Base-by-base conservation (phyloP, 2,797 vertebrate species). In the Myotis planiceps region DNA sequence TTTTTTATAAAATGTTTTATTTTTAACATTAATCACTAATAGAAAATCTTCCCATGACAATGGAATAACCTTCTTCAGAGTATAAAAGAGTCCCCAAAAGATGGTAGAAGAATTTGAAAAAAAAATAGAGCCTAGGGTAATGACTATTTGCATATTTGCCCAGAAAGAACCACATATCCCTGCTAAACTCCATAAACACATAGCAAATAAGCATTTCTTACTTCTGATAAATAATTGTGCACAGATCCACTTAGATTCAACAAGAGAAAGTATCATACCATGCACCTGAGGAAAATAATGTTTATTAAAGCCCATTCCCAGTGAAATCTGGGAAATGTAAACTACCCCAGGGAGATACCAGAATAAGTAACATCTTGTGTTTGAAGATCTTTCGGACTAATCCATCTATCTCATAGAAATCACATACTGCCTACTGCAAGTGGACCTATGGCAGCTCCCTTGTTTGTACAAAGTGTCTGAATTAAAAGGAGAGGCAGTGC, bases 1-100 rank as follows among this genome's bases (percentile, higher is more conserved):
- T 66, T 96, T 97, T 96, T 91, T 51, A 96, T 39, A 88, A 96
- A 72, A 86, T 93, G 53, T 84, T 95, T 92, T 92, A 34, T 53
- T 76, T 90, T 96, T 94, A 88, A 79, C 55, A 45, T 87, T 92
- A 96, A 51, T 92, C 47, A 88, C n/a, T 91, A 94, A 63, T 63
- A 76, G 69, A 80, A 94, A 91, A 89, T 39, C 65, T 42, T 74
- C 47, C 65, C 15, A 42, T 72, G 68, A 93, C 66, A 90, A 32
- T 69, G 65, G 6, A 65, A 95, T n/a, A 65, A 12, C 7, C 49
- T 80, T 92, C 42, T 94, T 45, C 8, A 66, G 27, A 42, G 19
- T 91, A 75, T 66, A 95, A 68, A 95, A 71, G 5, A 78, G 75
- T 74, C 16, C 19, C 34, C 37, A 80, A 85, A 88, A 96, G 29